These are phyloP conservation scores for Pseudochromis fuscus DNA, from an alignment of 2,797 vertebrate species.

Conservation along the genomic window DNA sequence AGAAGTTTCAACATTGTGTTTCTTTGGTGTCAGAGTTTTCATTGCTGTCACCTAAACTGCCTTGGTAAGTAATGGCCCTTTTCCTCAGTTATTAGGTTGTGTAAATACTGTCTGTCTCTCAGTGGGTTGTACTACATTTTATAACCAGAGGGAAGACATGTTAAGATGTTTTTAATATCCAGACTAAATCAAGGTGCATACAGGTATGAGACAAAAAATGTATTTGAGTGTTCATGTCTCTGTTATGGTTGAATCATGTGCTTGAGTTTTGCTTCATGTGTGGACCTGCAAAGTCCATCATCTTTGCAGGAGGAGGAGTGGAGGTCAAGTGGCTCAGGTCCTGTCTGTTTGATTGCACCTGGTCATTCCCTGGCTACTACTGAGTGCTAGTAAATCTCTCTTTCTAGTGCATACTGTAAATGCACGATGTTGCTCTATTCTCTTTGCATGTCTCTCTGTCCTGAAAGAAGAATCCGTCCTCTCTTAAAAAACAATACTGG, in stretches of 20 bases:
- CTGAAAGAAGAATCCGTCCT: too few species aligned
- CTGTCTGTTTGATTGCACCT: not conserved
- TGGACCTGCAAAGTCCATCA: not conserved
- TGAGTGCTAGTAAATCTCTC: too few species aligned
- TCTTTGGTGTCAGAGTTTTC: slow-evolving; percentile 25
- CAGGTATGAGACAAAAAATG: not conserved
- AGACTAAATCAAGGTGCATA: not conserved
- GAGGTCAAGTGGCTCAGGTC: not conserved
- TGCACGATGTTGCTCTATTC: too few species aligned
- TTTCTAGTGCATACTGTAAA: too few species aligned
- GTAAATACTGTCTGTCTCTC: slow-evolving; percentile 27
- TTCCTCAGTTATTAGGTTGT: slow-evolving; percentile 30
- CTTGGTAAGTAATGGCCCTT: slow-evolving; percentile 32
- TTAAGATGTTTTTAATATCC: not conserved
- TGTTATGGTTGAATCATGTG: not conserved
- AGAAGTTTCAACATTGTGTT: slow-evolving; percentile 5
- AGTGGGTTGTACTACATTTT: not conserved
- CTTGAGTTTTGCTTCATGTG: slow-evolving; percentile 1
- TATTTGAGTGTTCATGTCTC: not conserved
- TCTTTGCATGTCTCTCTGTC: too few species aligned
- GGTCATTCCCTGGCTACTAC: too few species aligned
- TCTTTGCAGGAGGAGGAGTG: not conserved
- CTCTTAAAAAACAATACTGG: too few species aligned
- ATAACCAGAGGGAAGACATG: not conserved
- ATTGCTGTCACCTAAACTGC: slow-evolving; percentile 18